Evolutionary conservation across 2,888 invertebrate genomes (phyloP).

Genomic region (Tuberolachnus salignus): DNA sequence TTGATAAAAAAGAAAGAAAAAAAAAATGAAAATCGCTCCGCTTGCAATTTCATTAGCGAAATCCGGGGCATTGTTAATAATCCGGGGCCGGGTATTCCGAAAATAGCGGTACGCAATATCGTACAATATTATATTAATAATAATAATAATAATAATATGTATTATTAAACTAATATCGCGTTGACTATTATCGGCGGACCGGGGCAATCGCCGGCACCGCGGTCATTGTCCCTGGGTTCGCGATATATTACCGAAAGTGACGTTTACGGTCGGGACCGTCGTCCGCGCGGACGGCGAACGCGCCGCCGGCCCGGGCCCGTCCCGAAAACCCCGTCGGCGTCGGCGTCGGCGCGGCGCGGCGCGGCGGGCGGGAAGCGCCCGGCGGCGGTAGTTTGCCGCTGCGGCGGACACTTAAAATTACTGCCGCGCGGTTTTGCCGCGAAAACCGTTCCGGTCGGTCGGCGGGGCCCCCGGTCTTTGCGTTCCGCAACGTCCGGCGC

Average conservation of each 20-base stretch:
- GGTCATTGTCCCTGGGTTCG: conserved; percentile 22
- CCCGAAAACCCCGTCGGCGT: conserved; percentile 10
- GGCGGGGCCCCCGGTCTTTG: not conserved
- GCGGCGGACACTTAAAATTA: conserved; percentile 44
- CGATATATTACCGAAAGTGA: conserved; percentile 44
- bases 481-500: not conserved
- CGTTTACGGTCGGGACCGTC: conserved; percentile 35
- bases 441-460: conserved; percentile 17
- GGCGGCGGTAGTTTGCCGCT: not conserved
- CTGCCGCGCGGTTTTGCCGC: conserved; percentile 18
- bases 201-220: not conserved
- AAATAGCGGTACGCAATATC: conserved; percentile 1
- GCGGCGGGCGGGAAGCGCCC: too few relatives aligned
- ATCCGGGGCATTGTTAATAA: not conserved
- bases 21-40: too few relatives aligned
- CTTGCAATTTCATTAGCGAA: not conserved
- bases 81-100: not conserved
- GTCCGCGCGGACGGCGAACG: too few relatives aligned
- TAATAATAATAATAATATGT: too few relatives aligned
- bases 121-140: not conserved
- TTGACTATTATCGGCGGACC: conserved; percentile 19
- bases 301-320: not conserved
- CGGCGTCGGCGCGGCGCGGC: not conserved
- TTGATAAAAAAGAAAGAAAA: too few relatives aligned
- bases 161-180: not conserved